These are phyloP conservation scores for Drosophila cognata DNA, from an alignment of 2,888 invertebrate genomes.

Conservation along the genomic window DNA sequence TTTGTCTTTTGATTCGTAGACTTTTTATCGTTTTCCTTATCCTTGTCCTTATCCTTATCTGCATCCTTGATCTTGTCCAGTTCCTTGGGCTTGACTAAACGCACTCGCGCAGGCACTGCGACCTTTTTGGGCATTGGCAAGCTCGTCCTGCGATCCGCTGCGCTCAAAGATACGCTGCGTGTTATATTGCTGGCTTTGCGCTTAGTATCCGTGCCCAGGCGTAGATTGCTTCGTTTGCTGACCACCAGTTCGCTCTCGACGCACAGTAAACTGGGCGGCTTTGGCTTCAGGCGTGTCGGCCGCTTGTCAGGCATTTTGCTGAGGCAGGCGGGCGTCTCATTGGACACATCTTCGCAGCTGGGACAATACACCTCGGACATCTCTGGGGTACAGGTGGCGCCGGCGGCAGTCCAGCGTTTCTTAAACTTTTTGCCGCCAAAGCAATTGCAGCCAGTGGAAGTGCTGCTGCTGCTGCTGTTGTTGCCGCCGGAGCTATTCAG, in stretches of 20 bases:
- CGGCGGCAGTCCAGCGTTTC: conserved; percentile 81
- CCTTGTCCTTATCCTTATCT: conserved; percentile 61
- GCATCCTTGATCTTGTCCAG: conserved; percentile 56
- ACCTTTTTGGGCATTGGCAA: conserved; percentile 50
- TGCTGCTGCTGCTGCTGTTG: conserved; percentile 14
- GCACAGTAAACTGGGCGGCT: conserved; percentile 82
- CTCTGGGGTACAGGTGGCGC: conserved; percentile 82
- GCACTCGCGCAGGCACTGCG: conserved; percentile 44
- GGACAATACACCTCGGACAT: conserved; percentile 88
- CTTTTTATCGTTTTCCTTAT: conserved; percentile 69
- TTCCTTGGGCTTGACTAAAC: conserved; percentile 58
- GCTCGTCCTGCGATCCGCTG: conserved; percentile 72
- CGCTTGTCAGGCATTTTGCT: conserved; percentile 84
- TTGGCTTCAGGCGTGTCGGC: conserved; percentile 75
- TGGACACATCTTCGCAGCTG: conserved; percentile 83
- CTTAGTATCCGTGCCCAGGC: conserved; percentile 53
- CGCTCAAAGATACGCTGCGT: conserved; percentile 76
- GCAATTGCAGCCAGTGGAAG: conserved; percentile 84
- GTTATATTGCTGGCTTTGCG: conserved; percentile 57
- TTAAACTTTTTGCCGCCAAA: conserved; percentile 83
- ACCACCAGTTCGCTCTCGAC: conserved; percentile 84
- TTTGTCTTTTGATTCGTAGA: conserved; percentile 61
- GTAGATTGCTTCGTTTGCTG: conserved; percentile 68
- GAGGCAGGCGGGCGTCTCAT: conserved; percentile 86
- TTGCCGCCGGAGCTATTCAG: conserved; percentile 21